Conservation (phyloP, 92 coral and sea anemone species). For the Parazoanthus darwini region DNA sequence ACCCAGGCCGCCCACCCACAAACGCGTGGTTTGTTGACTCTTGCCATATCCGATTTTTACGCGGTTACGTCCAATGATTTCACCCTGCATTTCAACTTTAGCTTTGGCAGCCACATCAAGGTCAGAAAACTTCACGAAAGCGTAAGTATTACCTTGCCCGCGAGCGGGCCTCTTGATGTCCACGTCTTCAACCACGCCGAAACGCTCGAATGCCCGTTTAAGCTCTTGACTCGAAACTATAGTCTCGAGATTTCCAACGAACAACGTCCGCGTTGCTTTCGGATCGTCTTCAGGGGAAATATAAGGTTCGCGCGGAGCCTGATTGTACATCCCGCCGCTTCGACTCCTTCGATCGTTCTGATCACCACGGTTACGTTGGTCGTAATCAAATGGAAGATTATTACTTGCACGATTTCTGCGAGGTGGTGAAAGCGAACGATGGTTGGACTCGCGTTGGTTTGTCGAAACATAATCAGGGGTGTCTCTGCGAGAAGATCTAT, state of each 20-base stretch:
- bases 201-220: conserved; percentile 96
- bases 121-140: conserved; percentile 98
- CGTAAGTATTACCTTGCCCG: conserved; percentile 98
- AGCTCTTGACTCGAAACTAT: conserved; percentile 92
- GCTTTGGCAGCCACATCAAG: conserved; percentile 99
- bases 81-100: conserved; percentile 94
- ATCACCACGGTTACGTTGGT: conserved; percentile 79
- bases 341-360: conserved; percentile 65
- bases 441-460: conserved; percentile 67
- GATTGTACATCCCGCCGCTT: conserved; percentile 64
- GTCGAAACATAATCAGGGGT: conserved; percentile 76
- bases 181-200: conserved; percentile 96
- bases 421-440: conserved; percentile 73
- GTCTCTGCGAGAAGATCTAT: conserved; percentile 82
- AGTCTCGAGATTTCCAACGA: conserved; percentile 99
- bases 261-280: conserved; percentile 96
- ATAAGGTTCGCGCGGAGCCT: conserved; percentile 61
- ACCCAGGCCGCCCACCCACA: conserved; percentile 99
- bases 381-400: conserved; percentile 71
- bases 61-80: conserved; percentile 92
- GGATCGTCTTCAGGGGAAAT: conserved; percentile 96
- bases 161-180: conserved; percentile 99
- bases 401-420: conserved; percentile 75
- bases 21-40: conserved; percentile 98
- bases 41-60: conserved; percentile 99